Conservation (phyloP, 2,113 vertebrate species). For the Talpa occidentalis region DNA sequence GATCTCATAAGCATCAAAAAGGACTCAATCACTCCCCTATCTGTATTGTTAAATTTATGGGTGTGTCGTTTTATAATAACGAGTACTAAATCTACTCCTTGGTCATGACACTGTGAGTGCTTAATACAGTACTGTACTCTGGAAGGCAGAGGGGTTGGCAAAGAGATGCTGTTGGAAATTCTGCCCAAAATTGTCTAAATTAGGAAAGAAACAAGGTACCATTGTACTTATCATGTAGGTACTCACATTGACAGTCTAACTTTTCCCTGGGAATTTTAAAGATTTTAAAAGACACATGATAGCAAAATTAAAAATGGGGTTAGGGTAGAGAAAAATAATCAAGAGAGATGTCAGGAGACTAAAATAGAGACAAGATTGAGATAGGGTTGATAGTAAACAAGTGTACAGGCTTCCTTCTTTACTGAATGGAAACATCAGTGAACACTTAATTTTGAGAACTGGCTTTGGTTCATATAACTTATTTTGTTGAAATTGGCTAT, state of each 20-base stretch:
- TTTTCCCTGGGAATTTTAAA: background rate
- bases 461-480: background rate
- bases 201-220: background rate
- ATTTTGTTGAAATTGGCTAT: background rate
- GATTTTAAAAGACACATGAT: background rate
- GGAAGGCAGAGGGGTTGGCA: background rate
- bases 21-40: background rate
- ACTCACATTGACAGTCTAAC: background rate
- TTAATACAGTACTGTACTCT: background rate
- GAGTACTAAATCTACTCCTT: too few species aligned
- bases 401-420: background rate
- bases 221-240: background rate
- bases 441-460: background rate
- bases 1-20: background rate
- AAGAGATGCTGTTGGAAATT: background rate
- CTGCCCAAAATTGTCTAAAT: background rate
- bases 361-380: background rate
- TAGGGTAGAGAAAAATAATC: background rate
- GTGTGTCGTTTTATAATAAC: too few species aligned
- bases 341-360: background rate
- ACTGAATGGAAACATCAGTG: background rate
- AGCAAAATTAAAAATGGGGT: background rate
- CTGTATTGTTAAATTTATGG: background rate
- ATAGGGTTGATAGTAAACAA: background rate
- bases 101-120: too few species aligned